phyloP scores from a whole-genome alignment of 2,888 invertebrate genomes.

The Morpho deidamia region DNA sequence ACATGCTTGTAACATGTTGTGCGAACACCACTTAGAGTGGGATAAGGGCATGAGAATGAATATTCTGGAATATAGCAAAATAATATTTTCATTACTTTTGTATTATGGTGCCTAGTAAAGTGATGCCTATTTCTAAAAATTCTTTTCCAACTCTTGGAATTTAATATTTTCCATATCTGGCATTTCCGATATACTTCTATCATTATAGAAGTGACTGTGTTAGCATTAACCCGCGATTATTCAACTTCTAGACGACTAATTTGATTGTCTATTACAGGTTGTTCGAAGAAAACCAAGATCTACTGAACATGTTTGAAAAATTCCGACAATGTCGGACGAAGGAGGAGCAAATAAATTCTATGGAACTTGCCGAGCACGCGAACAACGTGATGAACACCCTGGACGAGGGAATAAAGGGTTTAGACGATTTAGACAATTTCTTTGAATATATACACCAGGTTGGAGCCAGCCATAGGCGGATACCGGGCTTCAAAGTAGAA shows the following conservation, averaged over 20 bases:
- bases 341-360: constrained; percentile 88
- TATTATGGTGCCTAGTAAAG: no score
- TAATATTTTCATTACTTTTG: no score
- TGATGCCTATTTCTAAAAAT: no score
- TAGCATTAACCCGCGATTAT: neutral
- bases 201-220: neutral
- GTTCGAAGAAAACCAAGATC: constrained; percentile 90
- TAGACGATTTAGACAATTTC: constrained; percentile 92
- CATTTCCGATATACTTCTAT: neutral
- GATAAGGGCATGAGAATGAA: no score
- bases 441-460: constrained; percentile 89
- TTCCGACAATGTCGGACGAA: constrained; percentile 88
- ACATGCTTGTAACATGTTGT: no score
- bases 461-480: constrained; percentile 89
- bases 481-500: constrained; percentile 91
- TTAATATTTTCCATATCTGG: neutral
- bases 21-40: no score
- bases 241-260: neutral
- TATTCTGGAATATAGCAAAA: no score
- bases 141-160: neutral
- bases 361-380: constrained; percentile 92
- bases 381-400: constrained; percentile 93
- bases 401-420: constrained; percentile 91
- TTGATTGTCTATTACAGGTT: constrained; percentile 77
- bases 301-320: constrained; percentile 88